phyloP scores from a whole-genome alignment of 2,797 vertebrate genomes.

The Chaunax sp. region DNA sequence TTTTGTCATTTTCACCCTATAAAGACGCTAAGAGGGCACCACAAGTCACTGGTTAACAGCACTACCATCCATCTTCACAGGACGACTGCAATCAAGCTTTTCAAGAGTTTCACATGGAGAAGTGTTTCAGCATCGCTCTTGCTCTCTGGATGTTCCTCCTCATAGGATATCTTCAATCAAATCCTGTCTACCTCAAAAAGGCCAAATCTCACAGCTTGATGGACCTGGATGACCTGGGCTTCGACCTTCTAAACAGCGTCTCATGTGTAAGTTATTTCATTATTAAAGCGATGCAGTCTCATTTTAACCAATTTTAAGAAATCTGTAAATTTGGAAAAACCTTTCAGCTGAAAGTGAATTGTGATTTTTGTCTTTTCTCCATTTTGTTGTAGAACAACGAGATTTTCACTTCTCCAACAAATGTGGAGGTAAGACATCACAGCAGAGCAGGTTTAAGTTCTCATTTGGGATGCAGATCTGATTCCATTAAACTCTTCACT shows the following conservation, averaged over 20 bases:
- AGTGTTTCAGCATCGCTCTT: slow-evolving; percentile 12
- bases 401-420: slow-evolving; percentile 1
- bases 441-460: background rate
- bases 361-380: background rate
- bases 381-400: slow-evolving; percentile 8
- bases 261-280: slow-evolving; percentile 58
- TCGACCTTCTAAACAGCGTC: rapidly evolving
- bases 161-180: slow-evolving; percentile 26
- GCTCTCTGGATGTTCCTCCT: slow-evolving; percentile 39
- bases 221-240: rapidly evolving
- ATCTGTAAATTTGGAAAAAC: too few relatives aligned
- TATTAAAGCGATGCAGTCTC: background rate
- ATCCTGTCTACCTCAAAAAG: rapidly evolving
- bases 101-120: slow-evolving; percentile 43
- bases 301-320: background rate
- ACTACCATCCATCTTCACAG: background rate
- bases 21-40: slow-evolving; percentile 14
- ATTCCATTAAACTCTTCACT: background rate
- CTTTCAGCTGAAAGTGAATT: background rate
- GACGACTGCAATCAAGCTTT: background rate
- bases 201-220: background rate
- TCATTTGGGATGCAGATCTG: background rate
- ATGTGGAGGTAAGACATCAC: slow-evolving; percentile 37
- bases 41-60: slow-evolving; percentile 15
- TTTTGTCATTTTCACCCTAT: slow-evolving; percentile 7